Conservation (phyloP, 1,140 invertebrate species). For the Drosophila carrolli region DNA sequence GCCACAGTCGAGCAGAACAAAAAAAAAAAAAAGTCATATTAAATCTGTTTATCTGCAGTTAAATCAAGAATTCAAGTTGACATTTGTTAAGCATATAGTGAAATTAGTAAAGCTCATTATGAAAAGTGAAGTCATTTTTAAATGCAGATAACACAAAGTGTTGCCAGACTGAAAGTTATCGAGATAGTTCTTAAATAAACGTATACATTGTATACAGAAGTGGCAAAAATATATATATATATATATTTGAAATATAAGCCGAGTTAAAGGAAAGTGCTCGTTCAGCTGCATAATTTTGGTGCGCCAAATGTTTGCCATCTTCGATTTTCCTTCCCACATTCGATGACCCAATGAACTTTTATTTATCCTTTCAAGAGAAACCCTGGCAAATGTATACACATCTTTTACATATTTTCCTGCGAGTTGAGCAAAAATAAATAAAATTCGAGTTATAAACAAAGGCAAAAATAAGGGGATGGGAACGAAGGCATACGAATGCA, state of each 20-base stretch:
- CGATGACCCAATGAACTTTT: constrained; percentile 33
- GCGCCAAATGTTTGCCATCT: constrained; percentile 5
- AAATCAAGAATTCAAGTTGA: constrained; percentile 29
- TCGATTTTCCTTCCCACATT: constrained; percentile 5
- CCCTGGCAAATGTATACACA: constrained; percentile 10
- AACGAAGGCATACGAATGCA: constrained; percentile 31
- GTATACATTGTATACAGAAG: no score
- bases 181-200: no score
- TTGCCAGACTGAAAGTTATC: no score
- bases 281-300: constrained; percentile 24
- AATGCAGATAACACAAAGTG: no score
- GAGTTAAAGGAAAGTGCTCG: no score
- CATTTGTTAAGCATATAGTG: not conserved
- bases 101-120: constrained; percentile 9
- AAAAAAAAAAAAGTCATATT: not conserved
- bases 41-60: constrained; percentile 43
- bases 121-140: not conserved
- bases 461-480: not conserved
- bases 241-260: no score
- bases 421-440: constrained; percentile 37
- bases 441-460: constrained; percentile 40
- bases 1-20: constrained; percentile 7
- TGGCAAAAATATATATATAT: no score
- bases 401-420: constrained; percentile 12
- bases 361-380: not conserved